phyloP scores from a whole-genome alignment of 2,113 vertebrate species.

The Malurus alboscapulatus region DNA sequence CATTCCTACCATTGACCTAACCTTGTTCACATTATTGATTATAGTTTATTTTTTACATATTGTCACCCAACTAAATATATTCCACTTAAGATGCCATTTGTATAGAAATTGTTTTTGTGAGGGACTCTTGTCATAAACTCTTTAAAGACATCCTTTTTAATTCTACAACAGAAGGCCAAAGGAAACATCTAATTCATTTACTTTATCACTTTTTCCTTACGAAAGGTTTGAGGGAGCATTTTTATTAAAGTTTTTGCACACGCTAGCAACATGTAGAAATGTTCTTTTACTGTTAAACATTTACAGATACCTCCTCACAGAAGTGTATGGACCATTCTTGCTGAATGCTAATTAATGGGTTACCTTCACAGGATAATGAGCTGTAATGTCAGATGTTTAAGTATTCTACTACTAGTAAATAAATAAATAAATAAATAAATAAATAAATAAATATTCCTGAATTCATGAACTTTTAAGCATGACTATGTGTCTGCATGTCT shows the following conservation, averaged over 20 bases:
- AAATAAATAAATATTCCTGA: neutral
- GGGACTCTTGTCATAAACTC: neutral
- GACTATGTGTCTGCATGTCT: neutral
- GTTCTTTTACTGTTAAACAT: neutral
- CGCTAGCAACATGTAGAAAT: neutral
- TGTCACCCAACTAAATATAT: neutral
- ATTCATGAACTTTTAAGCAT: neutral
- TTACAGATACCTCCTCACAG: neutral
- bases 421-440: neutral
- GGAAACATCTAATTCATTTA: neutral
- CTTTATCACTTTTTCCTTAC: neutral
- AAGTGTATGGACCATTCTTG: neutral
- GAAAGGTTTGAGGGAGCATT: neutral
- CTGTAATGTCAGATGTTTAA: neutral
- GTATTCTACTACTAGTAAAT: neutral
- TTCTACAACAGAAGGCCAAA: neutral
- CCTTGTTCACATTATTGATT: slow-evolving; percentile 21
- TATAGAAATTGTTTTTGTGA: neutral
- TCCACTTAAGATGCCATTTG: neutral
- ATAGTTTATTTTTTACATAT: neutral
- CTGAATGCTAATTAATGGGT: neutral
- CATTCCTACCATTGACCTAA: slow-evolving; percentile 33
- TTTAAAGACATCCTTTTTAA: neutral
- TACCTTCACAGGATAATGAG: neutral
- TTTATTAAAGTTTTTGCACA: neutral